Percentiles rank a stretch among this genome's conserved stretches.
phyloP scores from a whole-genome alignment of 2,113 vertebrate genomes.

The Orthonyx spaldingii region DNA sequence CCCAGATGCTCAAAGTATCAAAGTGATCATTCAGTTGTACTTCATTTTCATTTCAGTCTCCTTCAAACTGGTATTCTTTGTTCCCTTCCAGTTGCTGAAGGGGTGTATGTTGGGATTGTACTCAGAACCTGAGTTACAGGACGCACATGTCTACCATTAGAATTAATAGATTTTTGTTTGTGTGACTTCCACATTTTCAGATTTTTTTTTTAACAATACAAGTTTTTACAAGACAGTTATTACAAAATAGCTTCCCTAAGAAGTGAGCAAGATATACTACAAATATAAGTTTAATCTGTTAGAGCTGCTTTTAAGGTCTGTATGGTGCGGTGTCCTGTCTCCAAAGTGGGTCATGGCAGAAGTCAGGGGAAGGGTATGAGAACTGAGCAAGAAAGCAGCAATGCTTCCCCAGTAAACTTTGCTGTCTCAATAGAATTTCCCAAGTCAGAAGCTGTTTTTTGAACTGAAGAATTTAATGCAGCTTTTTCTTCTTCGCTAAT shows the following conservation, averaged over 20 bases:
- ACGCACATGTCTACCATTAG: not conserved
- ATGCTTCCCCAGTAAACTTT: not conserved
- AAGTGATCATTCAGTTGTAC: not conserved
- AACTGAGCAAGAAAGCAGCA: not conserved
- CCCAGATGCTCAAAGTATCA: not conserved
- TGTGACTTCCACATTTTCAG: not conserved
- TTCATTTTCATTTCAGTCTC: not conserved
- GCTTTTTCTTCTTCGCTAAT: not conserved
- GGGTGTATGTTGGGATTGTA: not conserved
- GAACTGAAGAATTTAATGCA: not conserved
- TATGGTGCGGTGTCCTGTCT: not conserved
- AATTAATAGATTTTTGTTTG: not conserved
- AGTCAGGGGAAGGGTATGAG: not conserved
- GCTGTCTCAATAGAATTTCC: not conserved
- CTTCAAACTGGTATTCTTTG: not conserved
- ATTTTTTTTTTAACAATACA: not conserved
- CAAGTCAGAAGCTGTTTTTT: not conserved
- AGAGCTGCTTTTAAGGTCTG: not conserved
- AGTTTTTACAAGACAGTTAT: not conserved
- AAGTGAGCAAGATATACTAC: not conserved
- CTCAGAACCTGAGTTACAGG: not conserved
- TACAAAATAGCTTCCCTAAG: not conserved
- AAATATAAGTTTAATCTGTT: not conserved
- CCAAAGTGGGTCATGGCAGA: not conserved
- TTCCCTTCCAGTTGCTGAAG: not conserved